Evolutionary conservation across 92 coral and sea anemone genomes (phyloP), one percentile per base, ranked within the genome.

Genomic region (Epizoanthus stellaris): DNA sequence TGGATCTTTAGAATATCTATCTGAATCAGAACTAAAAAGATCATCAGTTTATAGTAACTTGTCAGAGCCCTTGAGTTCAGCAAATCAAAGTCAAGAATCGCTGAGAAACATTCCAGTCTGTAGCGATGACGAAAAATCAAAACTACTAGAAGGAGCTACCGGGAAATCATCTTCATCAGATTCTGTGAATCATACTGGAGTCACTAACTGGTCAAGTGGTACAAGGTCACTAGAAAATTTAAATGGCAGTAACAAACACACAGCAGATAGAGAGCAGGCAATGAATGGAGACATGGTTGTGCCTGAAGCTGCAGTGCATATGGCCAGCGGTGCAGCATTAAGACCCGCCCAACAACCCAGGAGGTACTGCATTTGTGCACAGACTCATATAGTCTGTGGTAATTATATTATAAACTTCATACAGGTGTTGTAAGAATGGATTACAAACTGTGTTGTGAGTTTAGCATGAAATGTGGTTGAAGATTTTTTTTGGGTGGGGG

Each of bases 361-460:
- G 71, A 49, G 56, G 56, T 49, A 49, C 56, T 49, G 54, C 34
- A 30, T 30, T 30, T 47, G 54, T 53, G 8, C 73, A 88, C 56
- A 82, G 91, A 58, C 91, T 87, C 11, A 70, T 73, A 30, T 30
- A 30, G 45, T 88, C 87, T 3, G 87, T 82, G 3, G 91, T 81
- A 53, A 30, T 30, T 30, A 30, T 30, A 30, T 30, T 0, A 6
- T 43, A 43, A 43, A 40, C 3, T 40, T 40, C 45, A 40, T 5
- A 40, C 45, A 40, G 45, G 3, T n/a, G n/a, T n/a, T n/a, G n/a
- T n/a, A n/a, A n/a, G n/a, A n/a, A n/a, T n/a, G n/a, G n/a, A n/a
- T n/a, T n/a, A n/a, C n/a, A n/a, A n/a, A n/a, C n/a, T n/a, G n/a
- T n/a, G n/a, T n/a, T n/a, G n/a, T n/a, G n/a, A n/a, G n/a, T n/a